Evolutionary conservation across 1,140 invertebrate genomes (phyloP), one percentile per base, ranked within the genome.

Genomic region (Marisa cornuarietis): DNA sequence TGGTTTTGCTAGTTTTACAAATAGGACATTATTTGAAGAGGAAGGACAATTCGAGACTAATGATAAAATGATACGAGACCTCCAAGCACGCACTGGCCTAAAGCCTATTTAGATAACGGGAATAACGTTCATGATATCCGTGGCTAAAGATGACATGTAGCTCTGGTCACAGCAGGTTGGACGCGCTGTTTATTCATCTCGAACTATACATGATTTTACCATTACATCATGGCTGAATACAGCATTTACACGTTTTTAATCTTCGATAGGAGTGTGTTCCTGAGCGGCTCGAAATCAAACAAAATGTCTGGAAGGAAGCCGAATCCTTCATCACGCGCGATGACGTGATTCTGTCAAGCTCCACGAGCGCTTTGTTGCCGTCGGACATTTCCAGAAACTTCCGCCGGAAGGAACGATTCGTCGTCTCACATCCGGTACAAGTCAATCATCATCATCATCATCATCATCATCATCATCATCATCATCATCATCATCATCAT

Each of bases 351-450:
- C 86, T 98, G 16, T 96, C 96, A 0, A 97, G 95, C 84, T 99
- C 97, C 0, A 97, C 96, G 0, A 97, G 96, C 58, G 97, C 96
- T 16, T 96, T 97, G 80, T 89, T 96, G 65, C 96, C 97, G 8
- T 98, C 97, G 1, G 87, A 94, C 14, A 96, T 98, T 83, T 95
- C 81, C 8, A 94, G 95, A 73, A 93, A 94, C 71, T 89, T 98
- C 66, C 94, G 94, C 85, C 94, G 97, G 87, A 94, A 94, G 83
- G 92, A 93, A 10, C 94, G 96, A 91, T 90, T 94, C 80, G 92
- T 95, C 69, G 94, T 97, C 62, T 95, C 95, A 6, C 97, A 99
- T 92, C 97, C 97, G 63, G 96, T 95, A 91, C 31, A 42, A 42
- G 31, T 42, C 31, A 2, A n/a, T 42, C 31, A 42, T 4, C 31